phyloP scores from a whole-genome alignment of 2,797 vertebrate genomes.

The Gila robusta region DNA sequence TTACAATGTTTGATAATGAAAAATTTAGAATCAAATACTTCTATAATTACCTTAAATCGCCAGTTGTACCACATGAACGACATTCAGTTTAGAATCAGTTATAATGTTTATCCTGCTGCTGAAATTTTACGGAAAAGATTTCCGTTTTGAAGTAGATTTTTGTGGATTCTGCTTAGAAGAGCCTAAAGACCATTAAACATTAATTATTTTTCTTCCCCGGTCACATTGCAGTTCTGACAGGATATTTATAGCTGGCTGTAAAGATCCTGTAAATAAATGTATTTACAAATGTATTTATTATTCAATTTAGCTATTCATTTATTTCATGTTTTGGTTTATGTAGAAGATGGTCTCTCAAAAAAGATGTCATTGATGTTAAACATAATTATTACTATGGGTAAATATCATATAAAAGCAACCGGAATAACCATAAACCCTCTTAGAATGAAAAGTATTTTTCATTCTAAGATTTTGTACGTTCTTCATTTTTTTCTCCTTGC shows the following conservation, averaged over 20 bases:
- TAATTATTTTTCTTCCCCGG: neutral
- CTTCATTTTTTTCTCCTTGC: neutral
- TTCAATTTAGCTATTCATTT: no score
- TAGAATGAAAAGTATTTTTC: neutral
- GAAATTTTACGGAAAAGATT: neutral
- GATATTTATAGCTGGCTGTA: neutral
- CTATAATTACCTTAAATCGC: neutral
- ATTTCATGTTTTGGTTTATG: neutral
- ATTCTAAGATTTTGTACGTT: neutral
- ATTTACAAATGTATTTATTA: neutral
- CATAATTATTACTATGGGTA: neutral
- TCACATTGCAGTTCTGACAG: neutral
- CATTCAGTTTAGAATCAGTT: neutral
- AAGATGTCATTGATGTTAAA: neutral
- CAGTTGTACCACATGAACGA: neutral
- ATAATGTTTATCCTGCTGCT: neutral
- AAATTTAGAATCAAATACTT: neutral
- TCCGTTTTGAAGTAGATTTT: neutral
- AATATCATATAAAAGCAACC: neutral
- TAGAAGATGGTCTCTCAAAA: neutral
- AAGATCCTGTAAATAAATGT: neutral
- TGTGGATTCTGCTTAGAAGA: neutral
- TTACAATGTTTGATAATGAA: neutral
- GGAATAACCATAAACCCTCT: neutral
- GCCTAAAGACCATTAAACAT: neutral